Conservation (phyloP, 2,888 invertebrate species). For the Agrochola macilenta region DNA sequence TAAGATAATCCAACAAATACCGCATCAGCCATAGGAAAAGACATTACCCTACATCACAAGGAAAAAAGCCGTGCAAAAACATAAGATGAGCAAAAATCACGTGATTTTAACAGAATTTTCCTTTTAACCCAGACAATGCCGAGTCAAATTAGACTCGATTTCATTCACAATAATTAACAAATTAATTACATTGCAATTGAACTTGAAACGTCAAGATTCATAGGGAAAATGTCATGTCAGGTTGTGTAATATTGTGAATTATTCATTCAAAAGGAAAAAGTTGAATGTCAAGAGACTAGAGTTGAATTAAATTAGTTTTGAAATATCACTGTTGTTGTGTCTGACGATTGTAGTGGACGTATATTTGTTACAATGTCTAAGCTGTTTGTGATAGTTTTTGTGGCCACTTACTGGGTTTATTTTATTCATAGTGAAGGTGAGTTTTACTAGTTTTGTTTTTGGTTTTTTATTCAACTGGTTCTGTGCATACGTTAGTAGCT, state of each 20-base stretch:
- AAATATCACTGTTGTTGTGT: conserved; percentile 53
- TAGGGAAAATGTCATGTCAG: conserved; percentile 49
- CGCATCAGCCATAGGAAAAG: conserved; percentile 6
- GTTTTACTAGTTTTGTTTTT: conserved; percentile 19
- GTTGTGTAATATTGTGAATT: conserved; percentile 63
- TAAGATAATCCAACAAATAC: conserved; percentile 26
- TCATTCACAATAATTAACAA: conserved; percentile 39
- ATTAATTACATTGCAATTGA: conserved; percentile 46
- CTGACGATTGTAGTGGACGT: conserved; percentile 46
- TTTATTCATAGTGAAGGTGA: conserved; percentile 74
- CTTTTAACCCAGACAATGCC: conserved; percentile 30
- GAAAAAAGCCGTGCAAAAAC: conserved; percentile 44
- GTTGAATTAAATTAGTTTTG: conserved; percentile 48
- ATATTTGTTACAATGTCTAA: conserved; percentile 65
- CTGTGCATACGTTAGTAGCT: too few species aligned
- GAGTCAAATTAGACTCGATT: conserved; percentile 30
- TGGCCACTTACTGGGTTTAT: conserved; percentile 70
- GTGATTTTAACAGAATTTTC: conserved; percentile 35
- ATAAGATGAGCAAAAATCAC: conserved; percentile 47
- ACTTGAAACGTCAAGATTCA: conserved; percentile 31
- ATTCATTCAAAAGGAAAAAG: conserved; percentile 68
- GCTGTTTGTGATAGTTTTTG: conserved; percentile 60
- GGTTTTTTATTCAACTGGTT: too few species aligned
- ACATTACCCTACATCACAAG: conserved; percentile 32
- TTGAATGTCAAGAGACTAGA: conserved; percentile 59